phyloP scores from a whole-genome alignment of 2,113 vertebrate genomes.

The Colinus virginianus region DNA sequence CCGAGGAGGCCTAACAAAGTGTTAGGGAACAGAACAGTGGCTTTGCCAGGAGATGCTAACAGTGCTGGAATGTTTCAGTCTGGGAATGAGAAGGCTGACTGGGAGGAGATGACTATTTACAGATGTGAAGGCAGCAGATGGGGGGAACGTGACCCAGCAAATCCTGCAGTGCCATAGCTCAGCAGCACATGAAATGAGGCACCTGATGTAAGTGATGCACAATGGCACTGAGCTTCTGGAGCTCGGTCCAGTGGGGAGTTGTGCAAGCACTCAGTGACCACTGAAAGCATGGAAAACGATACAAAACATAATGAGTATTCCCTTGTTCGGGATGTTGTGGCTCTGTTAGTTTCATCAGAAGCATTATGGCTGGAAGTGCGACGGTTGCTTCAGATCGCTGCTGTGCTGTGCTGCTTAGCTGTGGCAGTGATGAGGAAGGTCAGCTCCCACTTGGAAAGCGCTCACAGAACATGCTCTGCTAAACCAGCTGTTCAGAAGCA shows the following conservation, averaged over 20 bases:
- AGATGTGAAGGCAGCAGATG: not conserved
- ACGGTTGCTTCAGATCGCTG: not conserved
- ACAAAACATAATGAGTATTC: not conserved
- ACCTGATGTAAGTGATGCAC: not conserved
- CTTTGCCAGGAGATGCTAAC: not conserved
- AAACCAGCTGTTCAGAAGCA: not conserved
- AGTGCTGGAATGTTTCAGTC: not conserved
- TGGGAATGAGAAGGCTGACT: not conserved
- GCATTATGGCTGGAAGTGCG: not conserved
- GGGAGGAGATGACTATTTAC: not conserved
- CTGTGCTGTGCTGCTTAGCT: not conserved
- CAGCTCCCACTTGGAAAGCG: not conserved
- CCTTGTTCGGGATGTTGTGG: not conserved
- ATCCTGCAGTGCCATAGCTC: not conserved
- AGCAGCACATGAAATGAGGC: not conserved
- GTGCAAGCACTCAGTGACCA: not conserved
- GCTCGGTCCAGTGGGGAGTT: not conserved
- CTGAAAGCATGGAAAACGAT: not conserved
- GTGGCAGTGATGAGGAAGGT: not conserved
- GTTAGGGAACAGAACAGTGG: not conserved
- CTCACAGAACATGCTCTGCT: constrained; percentile 17
- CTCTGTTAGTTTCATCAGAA: not conserved
- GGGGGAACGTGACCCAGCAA: not conserved
- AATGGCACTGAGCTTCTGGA: not conserved
- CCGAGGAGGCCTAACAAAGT: not conserved